These are phyloP conservation scores for Speoplatyrhinus poulsoni DNA, from an alignment of 2,113 vertebrate genomes.

Conservation along the genomic window DNA sequence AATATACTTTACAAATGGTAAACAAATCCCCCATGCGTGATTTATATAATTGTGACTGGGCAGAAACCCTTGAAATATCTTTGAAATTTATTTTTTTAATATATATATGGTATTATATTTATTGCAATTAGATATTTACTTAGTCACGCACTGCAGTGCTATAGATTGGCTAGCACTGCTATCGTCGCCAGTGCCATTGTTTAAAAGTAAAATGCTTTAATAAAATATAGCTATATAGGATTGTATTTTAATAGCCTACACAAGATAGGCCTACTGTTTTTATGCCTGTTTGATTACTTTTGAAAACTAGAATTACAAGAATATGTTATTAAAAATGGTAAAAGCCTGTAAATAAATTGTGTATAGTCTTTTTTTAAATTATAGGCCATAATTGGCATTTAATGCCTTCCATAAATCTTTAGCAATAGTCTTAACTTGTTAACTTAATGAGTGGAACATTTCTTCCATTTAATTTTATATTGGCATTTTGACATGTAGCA, in stretches of 20 bases:
- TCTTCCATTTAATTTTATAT: neutral
- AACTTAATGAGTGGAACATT: neutral
- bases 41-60: neutral
- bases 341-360: too few species aligned
- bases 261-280: too few species aligned
- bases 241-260: neutral
- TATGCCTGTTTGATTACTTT: neutral
- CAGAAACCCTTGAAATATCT: too few species aligned
- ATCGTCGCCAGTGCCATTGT: neutral
- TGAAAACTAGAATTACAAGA: too few species aligned
- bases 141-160: too few species aligned
- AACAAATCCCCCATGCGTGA: neutral
- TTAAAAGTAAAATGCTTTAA: neutral
- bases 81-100: too few species aligned
- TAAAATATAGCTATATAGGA: neutral
- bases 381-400: neutral
- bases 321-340: too few species aligned
- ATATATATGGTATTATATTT: too few species aligned
- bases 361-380: too few species aligned
- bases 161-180: too few species aligned
- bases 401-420: neutral
- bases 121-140: too few species aligned
- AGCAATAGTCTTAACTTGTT: neutral
- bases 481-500: neutral
- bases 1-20: neutral